Conservation (phyloP, 2,113 vertebrate species). For the Ploceus nigricollis region DNA sequence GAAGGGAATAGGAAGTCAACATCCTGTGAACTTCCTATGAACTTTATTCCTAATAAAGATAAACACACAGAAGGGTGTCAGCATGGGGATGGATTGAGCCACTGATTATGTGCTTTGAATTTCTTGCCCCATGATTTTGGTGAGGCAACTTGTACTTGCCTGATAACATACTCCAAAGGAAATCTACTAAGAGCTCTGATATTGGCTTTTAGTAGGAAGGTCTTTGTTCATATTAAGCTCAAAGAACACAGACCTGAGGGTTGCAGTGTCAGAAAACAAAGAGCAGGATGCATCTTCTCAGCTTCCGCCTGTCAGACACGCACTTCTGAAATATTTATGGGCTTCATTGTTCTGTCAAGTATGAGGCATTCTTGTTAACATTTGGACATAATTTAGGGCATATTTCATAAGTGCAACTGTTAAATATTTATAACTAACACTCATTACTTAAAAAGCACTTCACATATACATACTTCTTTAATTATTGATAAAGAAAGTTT, state of each 20-base stretch:
- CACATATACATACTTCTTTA: constrained; percentile 57
- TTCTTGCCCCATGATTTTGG: background rate
- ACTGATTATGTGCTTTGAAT: background rate
- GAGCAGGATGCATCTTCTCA: background rate
- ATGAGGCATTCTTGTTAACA: constrained; percentile 68
- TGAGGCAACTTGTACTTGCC: background rate
- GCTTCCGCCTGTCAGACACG: constrained; percentile 32
- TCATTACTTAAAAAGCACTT: constrained; percentile 72
- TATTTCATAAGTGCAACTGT: constrained; percentile 64
- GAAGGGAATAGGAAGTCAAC: background rate
- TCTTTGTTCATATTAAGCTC: constrained; percentile 26
- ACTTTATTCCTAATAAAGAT: background rate
- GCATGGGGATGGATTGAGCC: background rate
- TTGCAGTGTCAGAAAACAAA: constrained; percentile 24
- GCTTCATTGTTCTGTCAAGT: constrained; percentile 64
- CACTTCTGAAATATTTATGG: constrained; percentile 70
- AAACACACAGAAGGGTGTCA: background rate
- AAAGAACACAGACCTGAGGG: constrained; percentile 10
- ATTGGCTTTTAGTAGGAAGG: background rate
- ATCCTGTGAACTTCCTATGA: background rate
- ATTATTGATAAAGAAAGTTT: constrained; percentile 70
- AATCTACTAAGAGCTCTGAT: background rate
- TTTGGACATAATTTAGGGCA: constrained; percentile 69
- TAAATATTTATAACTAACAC: constrained; percentile 73
- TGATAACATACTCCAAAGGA: constrained; percentile 35